A percentile compares a stretch with the other conserved stretches of the same genome.
Evolutionary conservation across 2,797 vertebrate species (phyloP).

Genomic region (Propithecus perrieri): DNA sequence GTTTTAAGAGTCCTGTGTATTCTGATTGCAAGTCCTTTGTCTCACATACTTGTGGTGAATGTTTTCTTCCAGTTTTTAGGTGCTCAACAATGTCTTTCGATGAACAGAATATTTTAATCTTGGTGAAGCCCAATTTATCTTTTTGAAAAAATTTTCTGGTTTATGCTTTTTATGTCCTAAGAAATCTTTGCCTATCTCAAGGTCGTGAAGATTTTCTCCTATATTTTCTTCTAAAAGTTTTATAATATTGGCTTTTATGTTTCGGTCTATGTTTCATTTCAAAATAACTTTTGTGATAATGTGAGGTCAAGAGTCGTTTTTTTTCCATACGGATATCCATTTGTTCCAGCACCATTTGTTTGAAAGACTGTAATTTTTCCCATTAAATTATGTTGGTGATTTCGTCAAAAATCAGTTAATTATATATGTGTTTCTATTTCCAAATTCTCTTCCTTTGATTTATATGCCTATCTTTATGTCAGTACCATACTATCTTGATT

Average conservation of each 20-base stretch:
- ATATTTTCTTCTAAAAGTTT: background rate
- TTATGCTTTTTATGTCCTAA: background rate
- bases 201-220: background rate
- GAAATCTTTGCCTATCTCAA: background rate
- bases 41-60: background rate
- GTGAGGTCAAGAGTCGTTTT: background rate
- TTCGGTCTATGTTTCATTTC: background rate
- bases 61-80: background rate
- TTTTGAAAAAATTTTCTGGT: background rate
- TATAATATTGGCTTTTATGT: background rate
- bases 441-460: background rate
- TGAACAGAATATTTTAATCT: background rate
- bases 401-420: background rate
- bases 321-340: background rate
- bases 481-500: background rate
- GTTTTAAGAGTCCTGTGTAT: background rate
- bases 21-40: background rate
- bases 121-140: background rate
- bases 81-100: background rate
- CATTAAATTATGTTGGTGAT: background rate
- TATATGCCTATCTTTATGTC: background rate
- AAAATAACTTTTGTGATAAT: background rate
- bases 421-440: background rate
- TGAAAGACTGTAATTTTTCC: background rate
- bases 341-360: background rate